These are phyloP conservation scores for Aphelenchoides bicaudatus DNA, from an alignment of 2,888 invertebrate genomes.

Conservation along the genomic window DNA sequence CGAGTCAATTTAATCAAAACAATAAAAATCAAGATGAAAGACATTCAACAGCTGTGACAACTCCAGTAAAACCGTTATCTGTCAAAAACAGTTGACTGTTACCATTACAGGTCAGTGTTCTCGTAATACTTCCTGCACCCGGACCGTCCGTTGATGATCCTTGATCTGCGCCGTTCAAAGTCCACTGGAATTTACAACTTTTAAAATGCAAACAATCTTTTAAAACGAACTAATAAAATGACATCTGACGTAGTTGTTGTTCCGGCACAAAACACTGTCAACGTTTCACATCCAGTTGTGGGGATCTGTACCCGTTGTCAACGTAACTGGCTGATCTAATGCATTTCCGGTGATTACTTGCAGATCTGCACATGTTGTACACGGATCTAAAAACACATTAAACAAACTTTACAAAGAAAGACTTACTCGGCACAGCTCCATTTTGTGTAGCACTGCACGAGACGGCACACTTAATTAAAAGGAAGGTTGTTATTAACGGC, in stretches of 20 bases:
- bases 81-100: slow-evolving; percentile 22
- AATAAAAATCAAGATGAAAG: too few species aligned
- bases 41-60: too few species aligned
- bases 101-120: slow-evolving; percentile 19
- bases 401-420: too few species aligned
- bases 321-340: slow-evolving; percentile 21
- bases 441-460: too few species aligned
- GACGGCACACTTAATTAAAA: too few species aligned
- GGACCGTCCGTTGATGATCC: slow-evolving; percentile 20
- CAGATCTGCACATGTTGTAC: slow-evolving; percentile 22
- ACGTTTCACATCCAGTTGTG: slow-evolving; percentile 21
- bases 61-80: slow-evolving; percentile 24
- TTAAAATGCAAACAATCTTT: not conserved
- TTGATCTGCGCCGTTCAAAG: slow-evolving; percentile 24
- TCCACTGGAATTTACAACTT: slow-evolving; percentile 28
- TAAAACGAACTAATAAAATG: slow-evolving; percentile 26
- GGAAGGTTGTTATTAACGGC: too few species aligned
- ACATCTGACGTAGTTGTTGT: slow-evolving; percentile 7
- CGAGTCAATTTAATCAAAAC: too few species aligned
- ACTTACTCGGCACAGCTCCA: too few species aligned
- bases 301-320: slow-evolving; percentile 2
- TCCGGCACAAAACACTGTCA: slow-evolving; percentile 21
- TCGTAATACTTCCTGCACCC: slow-evolving; percentile 19
- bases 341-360: slow-evolving; percentile 18
- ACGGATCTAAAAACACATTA: not conserved